Evolutionary conservation across 2,888 invertebrate species (phyloP).

Genomic region (Papilio elwesi): DNA sequence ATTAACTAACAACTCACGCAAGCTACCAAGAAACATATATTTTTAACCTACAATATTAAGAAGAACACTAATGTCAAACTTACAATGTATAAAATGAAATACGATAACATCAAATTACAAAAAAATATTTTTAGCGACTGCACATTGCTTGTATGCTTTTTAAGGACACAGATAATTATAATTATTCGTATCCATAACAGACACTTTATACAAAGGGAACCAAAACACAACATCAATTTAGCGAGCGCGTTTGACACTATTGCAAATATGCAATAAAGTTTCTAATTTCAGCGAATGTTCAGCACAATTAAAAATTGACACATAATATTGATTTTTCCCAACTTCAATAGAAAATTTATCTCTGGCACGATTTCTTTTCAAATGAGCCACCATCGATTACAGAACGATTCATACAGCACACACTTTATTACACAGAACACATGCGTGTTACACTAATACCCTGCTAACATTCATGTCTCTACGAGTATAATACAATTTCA

Average conservation of each 20-base stretch:
- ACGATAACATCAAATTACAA: background rate
- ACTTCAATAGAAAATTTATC: background rate
- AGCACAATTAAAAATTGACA: background rate
- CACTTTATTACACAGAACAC: conserved; percentile 12
- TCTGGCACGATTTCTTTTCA: conserved; percentile 2
- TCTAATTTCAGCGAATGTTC: background rate
- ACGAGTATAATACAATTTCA: background rate
- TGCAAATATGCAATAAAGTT: conserved; percentile 3
- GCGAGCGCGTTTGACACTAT: background rate
- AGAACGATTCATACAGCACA: background rate
- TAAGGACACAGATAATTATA: background rate
- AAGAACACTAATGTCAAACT: background rate
- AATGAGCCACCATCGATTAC: conserved; percentile 5
- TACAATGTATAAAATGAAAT: background rate
- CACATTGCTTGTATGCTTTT: background rate
- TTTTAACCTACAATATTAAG: background rate
- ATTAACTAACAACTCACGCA: conserved; percentile 3
- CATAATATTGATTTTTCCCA: background rate
- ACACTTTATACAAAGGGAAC: background rate
- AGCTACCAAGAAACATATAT: background rate
- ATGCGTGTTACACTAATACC: conserved; percentile 31
- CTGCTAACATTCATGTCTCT: conserved; percentile 20
- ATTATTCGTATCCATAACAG: background rate
- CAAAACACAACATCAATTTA: conserved; percentile 9
- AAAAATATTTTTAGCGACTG: background rate